Evolutionary conservation across 2,797 vertebrate genomes (phyloP).

Genomic region (Sitta carolinensis): DNA sequence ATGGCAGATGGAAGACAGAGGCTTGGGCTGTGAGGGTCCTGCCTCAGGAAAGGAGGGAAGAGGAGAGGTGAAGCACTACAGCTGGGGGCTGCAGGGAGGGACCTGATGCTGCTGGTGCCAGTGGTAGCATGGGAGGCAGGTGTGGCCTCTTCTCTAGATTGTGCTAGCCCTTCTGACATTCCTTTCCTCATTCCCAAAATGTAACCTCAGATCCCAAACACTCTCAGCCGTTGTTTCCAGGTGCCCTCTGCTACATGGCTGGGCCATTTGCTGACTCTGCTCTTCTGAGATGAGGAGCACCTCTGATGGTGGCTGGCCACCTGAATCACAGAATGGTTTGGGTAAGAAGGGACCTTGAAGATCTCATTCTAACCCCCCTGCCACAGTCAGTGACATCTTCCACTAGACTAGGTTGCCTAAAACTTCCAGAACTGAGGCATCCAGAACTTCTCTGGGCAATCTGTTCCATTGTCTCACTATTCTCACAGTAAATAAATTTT

Average conservation of each 20-base stretch:
- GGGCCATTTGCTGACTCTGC: neutral
- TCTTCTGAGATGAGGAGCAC: neutral
- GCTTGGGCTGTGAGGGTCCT: accelerated
- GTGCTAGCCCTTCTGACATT: neutral
- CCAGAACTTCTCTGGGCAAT: neutral
- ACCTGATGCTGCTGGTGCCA: neutral
- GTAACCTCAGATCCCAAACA: neutral
- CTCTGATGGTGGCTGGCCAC: neutral
- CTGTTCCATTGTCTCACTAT: neutral
- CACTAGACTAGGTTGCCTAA: neutral
- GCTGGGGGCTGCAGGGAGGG: neutral
- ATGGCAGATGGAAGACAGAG: neutral
- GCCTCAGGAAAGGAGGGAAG: neutral
- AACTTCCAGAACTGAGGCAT: neutral
- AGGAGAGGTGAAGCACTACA: neutral
- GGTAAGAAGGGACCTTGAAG: neutral
- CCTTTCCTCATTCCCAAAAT: neutral
- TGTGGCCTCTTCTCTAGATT: neutral
- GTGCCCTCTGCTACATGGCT: neutral
- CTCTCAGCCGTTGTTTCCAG: neutral
- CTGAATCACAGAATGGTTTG: neutral
- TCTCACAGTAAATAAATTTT: neutral
- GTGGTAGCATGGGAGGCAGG: accelerated
- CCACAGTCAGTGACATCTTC: neutral
- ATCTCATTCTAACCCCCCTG: neutral